phyloP scores from a whole-genome alignment of 1,140 invertebrate species.

The Chironomus striatipennis region DNA sequence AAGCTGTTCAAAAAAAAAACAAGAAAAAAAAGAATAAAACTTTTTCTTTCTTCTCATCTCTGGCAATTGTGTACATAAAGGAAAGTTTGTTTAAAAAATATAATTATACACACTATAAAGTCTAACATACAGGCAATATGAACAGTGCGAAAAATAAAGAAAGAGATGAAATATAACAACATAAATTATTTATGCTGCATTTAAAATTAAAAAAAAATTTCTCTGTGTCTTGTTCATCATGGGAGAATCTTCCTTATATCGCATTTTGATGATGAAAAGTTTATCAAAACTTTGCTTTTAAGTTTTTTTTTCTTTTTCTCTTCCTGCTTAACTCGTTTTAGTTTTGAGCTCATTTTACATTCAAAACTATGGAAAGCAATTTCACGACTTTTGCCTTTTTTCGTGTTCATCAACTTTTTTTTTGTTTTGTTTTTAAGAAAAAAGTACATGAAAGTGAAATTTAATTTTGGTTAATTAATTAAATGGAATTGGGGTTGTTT shows the following conservation, averaged over 20 bases:
- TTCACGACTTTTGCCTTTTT: neutral
- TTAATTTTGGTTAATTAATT: too few species aligned
- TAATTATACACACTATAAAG: constrained; percentile 9
- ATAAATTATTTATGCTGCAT: constrained; percentile 14
- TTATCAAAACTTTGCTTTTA: neutral
- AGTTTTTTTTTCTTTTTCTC: too few species aligned
- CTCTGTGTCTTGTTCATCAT: neutral
- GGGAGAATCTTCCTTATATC: neutral
- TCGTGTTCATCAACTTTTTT: too few species aligned
- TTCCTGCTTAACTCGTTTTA: neutral
- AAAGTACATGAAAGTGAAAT: too few species aligned
- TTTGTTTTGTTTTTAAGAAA: too few species aligned
- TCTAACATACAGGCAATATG: neutral
- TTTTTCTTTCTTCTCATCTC: neutral
- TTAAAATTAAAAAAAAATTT: constrained; percentile 7
- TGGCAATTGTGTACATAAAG: neutral
- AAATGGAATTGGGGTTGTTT: too few species aligned
- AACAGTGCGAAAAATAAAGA: neutral
- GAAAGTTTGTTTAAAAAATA: constrained; percentile 1
- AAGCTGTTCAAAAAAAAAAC: neutral
- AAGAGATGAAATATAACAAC: neutral
- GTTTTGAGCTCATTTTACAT: neutral
- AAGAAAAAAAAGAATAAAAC: neutral
- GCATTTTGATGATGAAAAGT: constrained; percentile 7
- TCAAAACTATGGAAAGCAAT: neutral